These are phyloP conservation scores for Papilio gigon DNA, from an alignment of 2,888 invertebrate species.

Conservation along the genomic window DNA sequence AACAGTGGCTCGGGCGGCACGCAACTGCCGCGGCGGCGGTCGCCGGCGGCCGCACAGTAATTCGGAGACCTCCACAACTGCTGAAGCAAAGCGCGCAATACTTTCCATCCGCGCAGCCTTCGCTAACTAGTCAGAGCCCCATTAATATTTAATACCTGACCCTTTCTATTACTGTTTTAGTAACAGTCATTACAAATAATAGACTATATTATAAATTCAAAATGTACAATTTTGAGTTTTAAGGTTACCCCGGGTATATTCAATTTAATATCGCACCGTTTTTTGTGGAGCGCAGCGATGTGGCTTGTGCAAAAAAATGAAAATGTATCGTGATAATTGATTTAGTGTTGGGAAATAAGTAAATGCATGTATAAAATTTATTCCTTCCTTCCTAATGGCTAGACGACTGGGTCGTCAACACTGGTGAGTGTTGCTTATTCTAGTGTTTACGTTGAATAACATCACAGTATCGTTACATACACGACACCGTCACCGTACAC, in stretches of 20 bases:
- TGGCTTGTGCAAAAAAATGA: background rate
- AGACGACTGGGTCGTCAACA: too few species aligned
- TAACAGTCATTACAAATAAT: constrained; percentile 30
- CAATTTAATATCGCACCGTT: background rate
- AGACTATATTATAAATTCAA: constrained; percentile 22
- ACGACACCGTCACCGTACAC: background rate
- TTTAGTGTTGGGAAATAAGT: too few species aligned
- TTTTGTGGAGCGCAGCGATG: background rate
- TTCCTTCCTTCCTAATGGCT: too few species aligned
- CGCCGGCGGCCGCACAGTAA: constrained; percentile 61
- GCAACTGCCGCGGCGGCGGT: constrained; percentile 65
- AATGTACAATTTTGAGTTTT: background rate
- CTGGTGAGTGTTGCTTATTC: too few species aligned
- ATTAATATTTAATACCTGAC: constrained; percentile 47
- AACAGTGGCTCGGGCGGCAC: constrained; percentile 64
- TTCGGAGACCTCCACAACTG: constrained; percentile 71
- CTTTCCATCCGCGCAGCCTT: constrained; percentile 52
- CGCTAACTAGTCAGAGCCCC: constrained; percentile 44
- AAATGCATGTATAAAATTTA: background rate
- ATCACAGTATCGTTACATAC: too few species aligned
- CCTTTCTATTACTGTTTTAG: constrained; percentile 36
- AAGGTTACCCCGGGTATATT: background rate
- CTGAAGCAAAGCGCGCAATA: constrained; percentile 62
- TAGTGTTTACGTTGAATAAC: too few species aligned
- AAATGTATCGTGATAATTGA: too few species aligned